Evolutionary conservation across 2,888 invertebrate genomes (phyloP), one percentile per base, ranked within the genome.

Genomic region (Asteroscopus sphinx): DNA sequence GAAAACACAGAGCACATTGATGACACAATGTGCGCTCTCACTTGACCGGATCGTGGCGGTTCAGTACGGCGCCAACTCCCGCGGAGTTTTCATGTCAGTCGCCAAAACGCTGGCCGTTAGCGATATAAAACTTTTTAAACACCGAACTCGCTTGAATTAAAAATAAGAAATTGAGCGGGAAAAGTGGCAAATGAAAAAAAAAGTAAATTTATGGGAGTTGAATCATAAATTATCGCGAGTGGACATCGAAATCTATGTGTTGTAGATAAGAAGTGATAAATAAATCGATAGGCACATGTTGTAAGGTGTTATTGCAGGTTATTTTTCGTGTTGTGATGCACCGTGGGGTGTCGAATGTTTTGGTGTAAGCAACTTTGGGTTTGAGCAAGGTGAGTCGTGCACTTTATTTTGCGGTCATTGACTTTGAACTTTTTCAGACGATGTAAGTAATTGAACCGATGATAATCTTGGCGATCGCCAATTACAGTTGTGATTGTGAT

Each of bases 21-120:
- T 85, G 88, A 87, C 86, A 91, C 90, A 86, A 86, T 80, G 77
- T 74, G 76, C 81, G 81, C 87, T 88, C 89, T 87, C 80, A 83
- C 86, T 88, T 87, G 86, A 90, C 90, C 88, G 87, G 82, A 80
- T 82, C 73, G 57, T 57, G 66, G 73, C 74, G 56, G 68, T 76
- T 79, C 85, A 92, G 93, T 92, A 88, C 81, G 76, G 81, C 83
- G 85, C 87, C 81, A 83, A 83, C 92, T 80, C 82, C 86, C 82
- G 82, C 67, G 63, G 70, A 62, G 83, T 63, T 65, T 78, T 62
- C 87, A 89, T 88, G 93, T 90, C 85, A 72, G 61, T 49, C 56
- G 63, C 42, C 49, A 63, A 53, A 59, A 68, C 75, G 73, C 76
- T 77, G 68, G 77, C 85, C 81, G 86, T 81, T 82, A 79, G 64